phyloP scores from a whole-genome alignment of 1,140 invertebrate species.

The Bicyclus anynana region DNA sequence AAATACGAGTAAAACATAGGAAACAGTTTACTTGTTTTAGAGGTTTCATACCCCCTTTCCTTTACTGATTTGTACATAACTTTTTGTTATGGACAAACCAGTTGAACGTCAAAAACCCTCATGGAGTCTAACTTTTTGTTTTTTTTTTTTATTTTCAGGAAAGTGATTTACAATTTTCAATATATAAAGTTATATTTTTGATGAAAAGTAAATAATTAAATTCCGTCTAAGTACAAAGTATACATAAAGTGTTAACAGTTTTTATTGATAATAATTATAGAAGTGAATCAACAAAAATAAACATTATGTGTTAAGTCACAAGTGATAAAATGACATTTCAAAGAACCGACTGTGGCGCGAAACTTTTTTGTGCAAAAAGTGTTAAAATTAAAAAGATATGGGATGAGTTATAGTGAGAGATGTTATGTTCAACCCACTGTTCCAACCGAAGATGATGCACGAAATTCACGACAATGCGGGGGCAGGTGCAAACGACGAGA shows the following conservation, averaged over 20 bases:
- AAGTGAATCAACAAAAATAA: slow-evolving; percentile 39
- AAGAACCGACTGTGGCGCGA: slow-evolving; percentile 42
- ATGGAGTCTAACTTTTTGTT: slow-evolving; percentile 11
- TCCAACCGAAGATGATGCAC: slow-evolving; percentile 71
- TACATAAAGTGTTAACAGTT: slow-evolving; percentile 52
- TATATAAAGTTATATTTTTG: slow-evolving; percentile 68
- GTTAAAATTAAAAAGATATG: slow-evolving; percentile 71
- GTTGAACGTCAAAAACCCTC: slow-evolving; percentile 34
- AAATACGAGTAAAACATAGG: too few relatives aligned
- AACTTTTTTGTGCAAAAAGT: slow-evolving; percentile 62
- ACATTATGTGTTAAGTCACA: slow-evolving; percentile 51
- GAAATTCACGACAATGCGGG: slow-evolving; percentile 73
- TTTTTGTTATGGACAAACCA: slow-evolving; percentile 49
- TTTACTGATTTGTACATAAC: slow-evolving; percentile 58
- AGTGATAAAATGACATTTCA: slow-evolving; percentile 58
- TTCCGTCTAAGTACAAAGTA: slow-evolving; percentile 74
- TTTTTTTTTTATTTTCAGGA: slow-evolving; percentile 47
- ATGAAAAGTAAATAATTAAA: slow-evolving; percentile 62
- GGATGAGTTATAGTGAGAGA: slow-evolving; percentile 75
- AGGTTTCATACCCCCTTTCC: slow-evolving; percentile 44
- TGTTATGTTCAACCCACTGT: slow-evolving; percentile 61
- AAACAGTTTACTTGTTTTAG: slow-evolving; percentile 40
- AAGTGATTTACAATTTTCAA: slow-evolving; percentile 55
- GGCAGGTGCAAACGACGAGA: slow-evolving; percentile 66
- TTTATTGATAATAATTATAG: slow-evolving; percentile 31